These are phyloP conservation scores for Dallia pectoralis DNA, from an alignment of 2,797 vertebrate species.

Conservation along the genomic window DNA sequence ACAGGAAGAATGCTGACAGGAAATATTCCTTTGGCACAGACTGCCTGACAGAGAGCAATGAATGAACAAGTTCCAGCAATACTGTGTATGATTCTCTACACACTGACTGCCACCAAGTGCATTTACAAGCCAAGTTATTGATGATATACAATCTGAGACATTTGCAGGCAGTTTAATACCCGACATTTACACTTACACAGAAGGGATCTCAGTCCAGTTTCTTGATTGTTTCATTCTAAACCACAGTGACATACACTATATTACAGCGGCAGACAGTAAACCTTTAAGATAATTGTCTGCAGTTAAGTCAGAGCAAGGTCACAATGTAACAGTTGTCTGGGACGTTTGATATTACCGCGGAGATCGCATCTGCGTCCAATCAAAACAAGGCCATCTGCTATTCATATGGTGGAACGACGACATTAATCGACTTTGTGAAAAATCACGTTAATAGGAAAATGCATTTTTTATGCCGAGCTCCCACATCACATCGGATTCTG, in stretches of 20 bases:
- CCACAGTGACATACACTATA: constrained; percentile 46
- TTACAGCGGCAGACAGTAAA: constrained; percentile 51
- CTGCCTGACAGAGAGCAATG: neutral
- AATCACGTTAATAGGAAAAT: constrained; percentile 7
- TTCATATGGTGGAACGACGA: constrained; percentile 45
- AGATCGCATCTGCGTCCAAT: constrained; percentile 70
- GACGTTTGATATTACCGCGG: constrained; percentile 65
- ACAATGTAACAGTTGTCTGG: constrained; percentile 58
- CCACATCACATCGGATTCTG: neutral
- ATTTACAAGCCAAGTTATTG: constrained; percentile 23
- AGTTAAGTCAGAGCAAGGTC: constrained; percentile 50
- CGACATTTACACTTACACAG: neutral
- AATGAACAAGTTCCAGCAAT: neutral
- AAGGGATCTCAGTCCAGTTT: constrained; percentile 26
- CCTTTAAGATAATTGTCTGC: constrained; percentile 55
- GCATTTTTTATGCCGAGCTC: neutral
- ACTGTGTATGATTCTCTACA: neutral
- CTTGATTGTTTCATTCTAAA: constrained; percentile 47
- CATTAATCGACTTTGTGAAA: constrained; percentile 32
- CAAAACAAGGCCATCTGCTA: constrained; percentile 65
- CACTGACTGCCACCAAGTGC: constrained; percentile 18
- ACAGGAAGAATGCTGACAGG: neutral
- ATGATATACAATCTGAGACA: constrained; percentile 34
- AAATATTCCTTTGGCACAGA: constrained; percentile 3
- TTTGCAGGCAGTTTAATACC: constrained; percentile 25